Conservation (phyloP, 2,113 vertebrate species). For the Esox niger region DNA sequence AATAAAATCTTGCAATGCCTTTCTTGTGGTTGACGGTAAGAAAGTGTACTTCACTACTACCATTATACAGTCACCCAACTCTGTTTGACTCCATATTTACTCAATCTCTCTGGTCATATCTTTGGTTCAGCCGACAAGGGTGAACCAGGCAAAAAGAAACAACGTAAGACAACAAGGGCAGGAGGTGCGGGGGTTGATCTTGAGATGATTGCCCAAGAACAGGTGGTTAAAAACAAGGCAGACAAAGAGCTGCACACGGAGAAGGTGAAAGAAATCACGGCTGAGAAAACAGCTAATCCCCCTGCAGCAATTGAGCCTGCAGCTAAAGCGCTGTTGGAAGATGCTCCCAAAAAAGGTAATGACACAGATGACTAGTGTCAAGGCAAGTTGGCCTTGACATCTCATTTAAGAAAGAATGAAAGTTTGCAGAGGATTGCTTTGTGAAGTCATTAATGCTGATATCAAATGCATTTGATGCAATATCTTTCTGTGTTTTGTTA, state of each 20-base stretch:
- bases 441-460: no score
- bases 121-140: constrained; percentile 57
- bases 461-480: no score
- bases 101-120: not conserved
- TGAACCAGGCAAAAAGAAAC: constrained; percentile 58
- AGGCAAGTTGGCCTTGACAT: no score
- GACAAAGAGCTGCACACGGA: constrained; percentile 50
- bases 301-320: constrained; percentile 9
- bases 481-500: no score
- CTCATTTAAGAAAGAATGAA: no score
- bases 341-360: not conserved
- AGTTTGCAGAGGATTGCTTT: no score
- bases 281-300: constrained; percentile 38
- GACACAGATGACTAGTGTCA: not conserved
- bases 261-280: constrained; percentile 35
- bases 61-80: not conserved
- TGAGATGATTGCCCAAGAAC: constrained; percentile 59
- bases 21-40: constrained; percentile 82
- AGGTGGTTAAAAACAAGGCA: constrained; percentile 57
- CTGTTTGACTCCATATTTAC: not conserved
- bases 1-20: constrained; percentile 76
- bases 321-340: not conserved
- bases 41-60: not conserved
- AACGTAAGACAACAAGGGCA: constrained; percentile 62
- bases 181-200: constrained; percentile 59